Conservation (phyloP, 1,140 invertebrate species). For the Drosophila azteca region DNA sequence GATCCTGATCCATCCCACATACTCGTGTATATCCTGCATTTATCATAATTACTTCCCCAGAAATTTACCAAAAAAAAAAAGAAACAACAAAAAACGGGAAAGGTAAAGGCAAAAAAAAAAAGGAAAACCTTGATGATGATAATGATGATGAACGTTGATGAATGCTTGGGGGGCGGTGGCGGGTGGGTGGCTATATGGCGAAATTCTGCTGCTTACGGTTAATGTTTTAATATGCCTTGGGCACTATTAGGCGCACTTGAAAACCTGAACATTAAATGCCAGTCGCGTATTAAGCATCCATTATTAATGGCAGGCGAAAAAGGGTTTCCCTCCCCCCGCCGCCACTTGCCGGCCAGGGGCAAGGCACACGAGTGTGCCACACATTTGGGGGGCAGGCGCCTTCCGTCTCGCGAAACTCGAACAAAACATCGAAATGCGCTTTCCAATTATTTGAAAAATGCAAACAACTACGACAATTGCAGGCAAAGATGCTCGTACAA, state of each 20-base stretch:
- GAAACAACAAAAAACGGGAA: constrained; percentile 22
- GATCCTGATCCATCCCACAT: constrained; percentile 5
- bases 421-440: constrained; percentile 57
- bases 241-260: constrained; percentile 68
- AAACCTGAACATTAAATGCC: constrained; percentile 63
- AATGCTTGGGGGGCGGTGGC: constrained; percentile 31
- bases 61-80: constrained; percentile 61
- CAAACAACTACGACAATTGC: constrained; percentile 46
- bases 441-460: constrained; percentile 65
- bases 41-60: constrained; percentile 80
- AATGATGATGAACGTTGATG: constrained; percentile 52
- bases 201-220: constrained; percentile 45
- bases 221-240: constrained; percentile 78
- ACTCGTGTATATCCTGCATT: constrained; percentile 73
- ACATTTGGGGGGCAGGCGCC: constrained; percentile 36
- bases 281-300: constrained; percentile 70
- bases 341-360: no score
- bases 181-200: constrained; percentile 5
- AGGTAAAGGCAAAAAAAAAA: constrained; percentile 8
- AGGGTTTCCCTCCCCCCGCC: constrained; percentile 47
- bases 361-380: constrained; percentile 48
- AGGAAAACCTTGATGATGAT: constrained; percentile 9
- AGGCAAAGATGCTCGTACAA: constrained; percentile 44
- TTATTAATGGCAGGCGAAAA: constrained; percentile 63
- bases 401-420: constrained; percentile 18